These are phyloP conservation scores for Saguinus imperator DNA, from an alignment of 2,113 vertebrate species.

Conservation along the genomic window DNA sequence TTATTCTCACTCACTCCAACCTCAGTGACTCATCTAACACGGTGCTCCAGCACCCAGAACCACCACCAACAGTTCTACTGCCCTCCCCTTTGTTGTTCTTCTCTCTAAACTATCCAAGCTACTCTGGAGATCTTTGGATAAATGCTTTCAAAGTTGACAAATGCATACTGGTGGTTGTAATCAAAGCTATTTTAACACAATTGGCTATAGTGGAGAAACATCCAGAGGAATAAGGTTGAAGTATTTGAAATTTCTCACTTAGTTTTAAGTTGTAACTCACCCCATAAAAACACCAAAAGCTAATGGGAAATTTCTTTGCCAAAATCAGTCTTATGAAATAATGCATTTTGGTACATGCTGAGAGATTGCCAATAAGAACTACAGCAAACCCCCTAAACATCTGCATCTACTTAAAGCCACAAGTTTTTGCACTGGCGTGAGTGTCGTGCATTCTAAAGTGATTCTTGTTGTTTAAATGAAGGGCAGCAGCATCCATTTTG, in stretches of 20 bases:
- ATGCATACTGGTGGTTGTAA: not conserved
- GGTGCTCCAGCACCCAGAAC: not conserved
- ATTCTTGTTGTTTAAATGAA: slow-evolving; percentile 25
- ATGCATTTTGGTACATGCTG: not conserved
- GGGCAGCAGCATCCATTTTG: not conserved
- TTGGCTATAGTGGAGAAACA: slow-evolving; percentile 1
- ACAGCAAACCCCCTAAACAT: not conserved
- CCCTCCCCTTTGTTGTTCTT: not conserved
- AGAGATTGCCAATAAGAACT: not conserved
- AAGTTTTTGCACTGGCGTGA: not conserved
- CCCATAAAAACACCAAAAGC: slow-evolving; percentile 29
- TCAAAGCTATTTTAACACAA: slow-evolving; percentile 22
- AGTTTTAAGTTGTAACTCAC: slow-evolving; percentile 16
- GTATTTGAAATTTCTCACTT: slow-evolving; percentile 8
- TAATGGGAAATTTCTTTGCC: slow-evolving; percentile 40
- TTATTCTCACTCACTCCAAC: not conserved
- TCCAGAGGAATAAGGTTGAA: not conserved
- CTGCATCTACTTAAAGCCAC: slow-evolving; percentile 32
- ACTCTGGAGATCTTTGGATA: not conserved
- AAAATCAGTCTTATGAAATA: slow-evolving; percentile 48
- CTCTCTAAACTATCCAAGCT: not conserved
- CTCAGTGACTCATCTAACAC: not conserved
- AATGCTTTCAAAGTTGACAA: not conserved
- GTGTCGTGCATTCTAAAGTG: slow-evolving; percentile 15
- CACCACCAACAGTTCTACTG: not conserved